Base-by-base conservation (phyloP, 2,888 invertebrate species). In the Tipula vernalis region DNA sequence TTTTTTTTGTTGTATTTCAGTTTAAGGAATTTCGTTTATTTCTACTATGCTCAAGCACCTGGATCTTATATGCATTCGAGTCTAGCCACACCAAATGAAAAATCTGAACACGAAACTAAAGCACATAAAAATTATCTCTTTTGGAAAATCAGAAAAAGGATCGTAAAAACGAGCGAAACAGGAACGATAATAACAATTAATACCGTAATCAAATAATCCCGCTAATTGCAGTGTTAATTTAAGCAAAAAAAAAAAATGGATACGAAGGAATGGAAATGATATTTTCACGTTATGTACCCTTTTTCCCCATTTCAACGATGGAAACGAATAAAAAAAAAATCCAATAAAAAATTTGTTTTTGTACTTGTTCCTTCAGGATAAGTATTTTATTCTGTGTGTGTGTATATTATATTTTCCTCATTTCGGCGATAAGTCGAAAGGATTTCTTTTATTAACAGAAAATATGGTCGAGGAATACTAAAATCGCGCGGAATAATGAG, bases 131-230 rank as follows among this genome's bases (percentile, higher is more conserved):
- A 18, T 28, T 71, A 28, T 71, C 71, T 18, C 8, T 28, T 10
- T 18, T 28, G 10, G 4, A 2, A 71, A 71, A 71, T 71, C 71
- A 10, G 18, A 71, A 51, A 71, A 71, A 71, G 71, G 71, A 71
- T 28, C n/a, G n/a, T 42, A 18, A 42, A 41, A 85, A 85, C 41
- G 42, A 39, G 41, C 8, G 41, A 85, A 85, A 44, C 42, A 86
- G 44, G 42, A 86, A 86, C 12, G 44, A 42, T 42, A 86, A 86
- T 44, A 86, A 86, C 36, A 86, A 86, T 39, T 71, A 83, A 89
- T 88, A 88, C 88, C 87, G 88, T 89, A 89, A 89, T 89, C 89
- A 89, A 89, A 89, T 89, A 89, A 89, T 89, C 89, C 89, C 88
- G 87, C 88, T 89, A 89, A 89, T 89, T 89, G 89, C 89, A 88